Evolutionary conservation across 2,797 vertebrate genomes (phyloP), one percentile per base, ranked within the genome.

Genomic region (Lophotriccus pileatus): DNA sequence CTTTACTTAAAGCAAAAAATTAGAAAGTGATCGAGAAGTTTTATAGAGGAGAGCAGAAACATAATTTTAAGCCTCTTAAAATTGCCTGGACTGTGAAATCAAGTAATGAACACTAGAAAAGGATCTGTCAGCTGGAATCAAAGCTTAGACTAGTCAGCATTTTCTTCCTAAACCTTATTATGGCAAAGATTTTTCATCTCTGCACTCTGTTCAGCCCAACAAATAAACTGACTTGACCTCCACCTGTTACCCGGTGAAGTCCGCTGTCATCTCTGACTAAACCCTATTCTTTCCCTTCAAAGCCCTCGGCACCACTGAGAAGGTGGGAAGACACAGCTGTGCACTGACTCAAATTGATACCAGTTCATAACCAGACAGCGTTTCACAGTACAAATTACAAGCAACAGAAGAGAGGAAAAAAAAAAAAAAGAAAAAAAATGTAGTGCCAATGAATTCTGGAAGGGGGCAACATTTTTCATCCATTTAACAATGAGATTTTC

Each of bases 41-140:
- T 97, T 96, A 96, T 84, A 94, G 90, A 89, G 93, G 89, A 92
- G 95, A 97, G 92, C 92, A 97, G 96, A 97, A 97, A 98, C 97
- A 98, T 95, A 96, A 98, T 97, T 97, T 97, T 97, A 97, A 97
- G 96, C 89, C 92, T 97, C 97, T 97, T 97, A 96, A 98, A 98
- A 98, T 96, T 97, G 98, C 96, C 96, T 98, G 97, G 98, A 98
- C 98, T 98, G 97, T 98, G 97, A 97, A 98, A 98, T 98, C 97
- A 98, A 98, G 98, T 98, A 98, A 99, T 98, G 98, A 98, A 98
- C 97, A 98, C 97, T 93, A 98, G 98, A 98, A 98, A 98, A 98
- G 98, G 98, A 98, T 98, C 98, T 98, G 98, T 99, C 98, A 99
- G 98, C 98, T 98, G 97, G 98, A 98, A 98, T 98, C 97, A 97